A percentile compares a stretch with the other conserved stretches of the same genome.
These are phyloP conservation scores for Drosophila subpulchrella DNA, from an alignment of 1,140 invertebrate species.

Conservation along the genomic window DNA sequence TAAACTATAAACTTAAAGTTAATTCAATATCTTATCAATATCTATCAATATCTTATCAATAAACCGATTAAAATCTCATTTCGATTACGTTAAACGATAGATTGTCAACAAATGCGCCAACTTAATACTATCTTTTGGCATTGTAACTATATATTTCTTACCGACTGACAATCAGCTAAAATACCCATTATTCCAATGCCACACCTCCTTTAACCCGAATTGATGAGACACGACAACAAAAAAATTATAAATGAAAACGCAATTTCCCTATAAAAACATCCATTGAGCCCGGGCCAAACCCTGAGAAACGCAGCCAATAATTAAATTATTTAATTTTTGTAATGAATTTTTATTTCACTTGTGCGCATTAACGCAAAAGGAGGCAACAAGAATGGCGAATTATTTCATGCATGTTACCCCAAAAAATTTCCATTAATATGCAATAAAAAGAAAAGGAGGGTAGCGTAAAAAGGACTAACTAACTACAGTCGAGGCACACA, in stretches of 20 bases:
- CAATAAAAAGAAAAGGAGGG: constrained; percentile 56
- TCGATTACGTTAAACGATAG: constrained; percentile 13
- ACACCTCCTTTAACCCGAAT: constrained; percentile 25
- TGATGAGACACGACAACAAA: constrained; percentile 15
- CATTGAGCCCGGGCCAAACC: constrained; percentile 62
- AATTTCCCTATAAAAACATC: constrained; percentile 78
- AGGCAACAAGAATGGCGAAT: constrained; percentile 33
- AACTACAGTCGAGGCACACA: constrained; percentile 11
- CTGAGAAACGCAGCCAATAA: constrained; percentile 56
- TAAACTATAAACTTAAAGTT: constrained; percentile 1
- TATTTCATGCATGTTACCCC: constrained; percentile 37
- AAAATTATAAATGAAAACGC: constrained; percentile 72
- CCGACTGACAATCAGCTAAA: constrained; percentile 15
- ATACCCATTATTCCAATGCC: constrained; percentile 17
- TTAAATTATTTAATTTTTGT: constrained; percentile 65
- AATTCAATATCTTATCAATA: not conserved
- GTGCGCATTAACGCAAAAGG: constrained; percentile 62
- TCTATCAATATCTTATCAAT: constrained; percentile 28
- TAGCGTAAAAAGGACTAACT: constrained; percentile 28
- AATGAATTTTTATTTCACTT: constrained; percentile 47
- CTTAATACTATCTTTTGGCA: not conserved
- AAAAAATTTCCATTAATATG: constrained; percentile 80
- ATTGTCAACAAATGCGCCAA: not conserved
- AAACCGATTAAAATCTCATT: constrained; percentile 18
- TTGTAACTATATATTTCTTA: constrained; percentile 9